Conservation (phyloP, 1,140 invertebrate species). For the Watersipora subatra region DNA sequence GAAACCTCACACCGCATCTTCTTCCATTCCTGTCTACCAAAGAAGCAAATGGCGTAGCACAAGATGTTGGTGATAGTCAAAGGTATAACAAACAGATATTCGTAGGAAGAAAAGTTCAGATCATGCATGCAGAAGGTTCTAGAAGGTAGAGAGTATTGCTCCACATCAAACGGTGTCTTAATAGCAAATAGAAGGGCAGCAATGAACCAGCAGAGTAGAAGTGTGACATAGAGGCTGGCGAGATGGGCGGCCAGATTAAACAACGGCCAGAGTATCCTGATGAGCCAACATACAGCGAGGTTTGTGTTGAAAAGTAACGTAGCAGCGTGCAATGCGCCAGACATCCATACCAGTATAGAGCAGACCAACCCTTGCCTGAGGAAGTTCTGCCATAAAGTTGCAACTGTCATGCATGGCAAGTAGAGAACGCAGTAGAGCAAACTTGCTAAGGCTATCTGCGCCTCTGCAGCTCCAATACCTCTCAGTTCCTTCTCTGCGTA, state of each 20-base stretch:
- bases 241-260: too few relatives aligned
- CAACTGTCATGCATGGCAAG: neutral
- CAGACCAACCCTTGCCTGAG: neutral
- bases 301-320: neutral
- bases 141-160: neutral
- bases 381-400: neutral
- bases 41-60: neutral
- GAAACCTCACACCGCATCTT: neutral
- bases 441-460: neutral
- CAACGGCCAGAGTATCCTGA: neutral
- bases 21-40: neutral
- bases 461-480: neutral
- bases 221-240: too few relatives aligned
- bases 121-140: neutral
- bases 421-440: neutral
- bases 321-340: neutral
- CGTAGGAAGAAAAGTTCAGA: neutral
- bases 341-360: neutral
- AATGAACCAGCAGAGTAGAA: too few relatives aligned
- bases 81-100: neutral
- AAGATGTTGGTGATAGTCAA: neutral
- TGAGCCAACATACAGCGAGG: neutral
- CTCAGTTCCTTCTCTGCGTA: neutral
- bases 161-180: too few relatives aligned
- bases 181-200: too few relatives aligned